Base-by-base conservation (phyloP, 2,888 invertebrate genomes). In the Parnassius mnemosyne region DNA sequence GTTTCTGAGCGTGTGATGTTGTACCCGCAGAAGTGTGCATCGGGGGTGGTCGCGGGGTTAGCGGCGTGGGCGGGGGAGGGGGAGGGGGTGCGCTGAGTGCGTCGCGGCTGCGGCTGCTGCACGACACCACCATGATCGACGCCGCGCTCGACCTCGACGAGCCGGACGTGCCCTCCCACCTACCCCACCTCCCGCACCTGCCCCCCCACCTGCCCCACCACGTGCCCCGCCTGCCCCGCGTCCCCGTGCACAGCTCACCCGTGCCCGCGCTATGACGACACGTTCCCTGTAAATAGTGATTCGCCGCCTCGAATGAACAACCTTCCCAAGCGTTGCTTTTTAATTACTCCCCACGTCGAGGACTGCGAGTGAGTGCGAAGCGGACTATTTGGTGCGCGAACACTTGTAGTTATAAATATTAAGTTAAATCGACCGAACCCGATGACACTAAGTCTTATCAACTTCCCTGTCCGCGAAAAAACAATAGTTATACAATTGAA, bases 101-200 rank as follows among this genome's bases (percentile, higher is more conserved):
- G 65, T 95, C 95, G 82, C 93, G 95, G 68, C 92, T 96, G 81
- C 93, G 95, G 73, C 92, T 96, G 75, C 92, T 96, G 76, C 96
- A 96, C 81, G 96, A 97, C 89, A 96, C 96, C 64, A 97, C 97
- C 58, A 97, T 97, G 97, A 97, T 97, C 77, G 96, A 97, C 85
- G 96, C 97, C 62, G 97, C 97, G 63, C 92, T 97, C 70, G 97
- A 97, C 92, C 93, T 97, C 77, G 97, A 97, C 89, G 96, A 96
- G 72, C 91, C 97, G 71, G 96, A 96, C 75, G 79, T 82, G 77
- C 83, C 85, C 74, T 75, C 78, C 67, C 83, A 75, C 62, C 34
- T 52, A 44, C 61, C 25, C 56, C 53, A 16, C 60, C 52, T 54
- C 62, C 60, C 54, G 55, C 55, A 61, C 64, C 60, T 61, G 62